phyloP scores from a whole-genome alignment of 2,888 invertebrate species.

The Cotesia congregata region DNA sequence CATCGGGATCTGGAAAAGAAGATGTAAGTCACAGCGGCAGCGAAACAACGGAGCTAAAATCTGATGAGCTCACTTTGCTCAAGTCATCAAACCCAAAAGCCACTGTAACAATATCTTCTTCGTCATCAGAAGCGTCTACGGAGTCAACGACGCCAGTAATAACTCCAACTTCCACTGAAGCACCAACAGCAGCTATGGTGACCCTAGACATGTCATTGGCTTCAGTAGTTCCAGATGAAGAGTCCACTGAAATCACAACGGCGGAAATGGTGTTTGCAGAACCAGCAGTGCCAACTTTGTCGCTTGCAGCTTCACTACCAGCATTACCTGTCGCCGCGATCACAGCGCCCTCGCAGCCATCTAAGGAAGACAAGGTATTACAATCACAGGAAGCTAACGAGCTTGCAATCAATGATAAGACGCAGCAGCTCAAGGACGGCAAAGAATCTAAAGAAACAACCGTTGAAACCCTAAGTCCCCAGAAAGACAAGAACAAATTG shows the following conservation, averaged over 20 bases:
- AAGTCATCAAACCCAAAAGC: conserved; percentile 13
- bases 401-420: background rate
- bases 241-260: too few relatives aligned
- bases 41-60: conserved; percentile 71
- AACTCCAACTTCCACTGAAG: too few relatives aligned
- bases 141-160: too few relatives aligned
- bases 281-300: too few relatives aligned
- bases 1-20: conserved; percentile 71
- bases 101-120: conserved; percentile 32
- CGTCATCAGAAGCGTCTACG: background rate
- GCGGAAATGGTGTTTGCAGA: too few relatives aligned
- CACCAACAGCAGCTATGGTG: background rate
- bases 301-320: too few relatives aligned
- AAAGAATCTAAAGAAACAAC: background rate
- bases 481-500: conserved; percentile 61
- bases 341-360: too few relatives aligned
- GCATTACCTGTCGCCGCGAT: too few relatives aligned
- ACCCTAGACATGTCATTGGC: too few relatives aligned
- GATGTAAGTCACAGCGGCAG: conserved; percentile 71
- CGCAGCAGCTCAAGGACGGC: conserved; percentile 8
- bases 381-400: background rate
- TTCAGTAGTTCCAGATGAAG: too few relatives aligned
- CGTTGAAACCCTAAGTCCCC: conserved; percentile 46
- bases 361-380: too few relatives aligned
- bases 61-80: conserved; percentile 13